Base-by-base conservation (phyloP, 2,113 vertebrate genomes). In the Bubalus kerabau region DNA sequence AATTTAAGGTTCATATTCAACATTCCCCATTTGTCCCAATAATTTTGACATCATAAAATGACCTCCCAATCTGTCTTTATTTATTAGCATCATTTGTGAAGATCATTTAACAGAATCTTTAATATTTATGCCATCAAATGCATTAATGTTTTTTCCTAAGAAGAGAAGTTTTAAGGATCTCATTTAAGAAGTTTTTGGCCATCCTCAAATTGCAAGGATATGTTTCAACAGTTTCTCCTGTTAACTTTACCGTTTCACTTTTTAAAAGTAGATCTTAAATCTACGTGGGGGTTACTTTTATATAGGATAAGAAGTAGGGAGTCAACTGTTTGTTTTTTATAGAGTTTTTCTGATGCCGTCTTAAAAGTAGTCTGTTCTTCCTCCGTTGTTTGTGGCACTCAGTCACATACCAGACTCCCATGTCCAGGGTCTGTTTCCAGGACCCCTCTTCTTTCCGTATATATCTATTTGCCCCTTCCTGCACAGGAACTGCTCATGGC, bases 31-130 rank as follows among this genome's bases (percentile, higher is more conserved):
- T 93, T 60, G 40, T 52, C 60, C 46, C 64, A 60, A 30, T 52
- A 71, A 59, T 46, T 88, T 43, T 80, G 52, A 74, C 80, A 92
- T 87, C 85, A 24, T 88, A 59, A 89, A 89, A 91, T 40, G 21
- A 81, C 32, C 12, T 87, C 26, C 56, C 56, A 46, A 71, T 21
- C 36, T 83, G 26, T 86, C 60, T 64, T 52, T 64, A 36, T 62
- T 59, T 71, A 82, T 46, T 84, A 57, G 80, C 48, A 24, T 93
- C 32, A 64, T 64, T 40, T 40, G 6, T 30, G 78, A 97, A 90
- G 60, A 78, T 24, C 50, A 62, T 28, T 52, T 91, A 57, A 89
- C 86, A 96, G 88, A 92, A 96, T 62, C 17, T 91, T 93, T 93
- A 36, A 95, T 87, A 91, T 88, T 83, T 50, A 71, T 93, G 28